Conservation (phyloP, 2,113 vertebrate species). For the Sylvia atricapilla region DNA sequence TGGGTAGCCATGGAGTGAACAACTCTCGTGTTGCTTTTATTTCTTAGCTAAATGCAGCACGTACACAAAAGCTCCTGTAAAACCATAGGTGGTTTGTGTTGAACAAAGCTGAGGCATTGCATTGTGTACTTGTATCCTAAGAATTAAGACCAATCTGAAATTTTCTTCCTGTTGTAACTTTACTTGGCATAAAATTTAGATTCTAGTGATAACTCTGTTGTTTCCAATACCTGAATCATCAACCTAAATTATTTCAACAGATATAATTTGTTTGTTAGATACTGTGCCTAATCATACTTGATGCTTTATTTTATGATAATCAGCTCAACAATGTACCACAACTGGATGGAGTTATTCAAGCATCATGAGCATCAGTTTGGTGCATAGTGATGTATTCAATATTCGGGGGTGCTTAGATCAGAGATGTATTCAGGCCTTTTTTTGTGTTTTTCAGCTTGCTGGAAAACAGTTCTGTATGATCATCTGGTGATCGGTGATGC, state of each 20-base stretch:
- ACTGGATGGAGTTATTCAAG: neutral
- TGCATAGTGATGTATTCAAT: neutral
- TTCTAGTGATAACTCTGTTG: neutral
- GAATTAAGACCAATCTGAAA: neutral
- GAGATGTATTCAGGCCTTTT: neutral
- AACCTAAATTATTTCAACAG: neutral
- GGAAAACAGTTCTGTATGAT: neutral
- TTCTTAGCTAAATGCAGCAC: neutral
- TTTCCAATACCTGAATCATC: neutral
- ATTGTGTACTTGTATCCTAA: neutral
- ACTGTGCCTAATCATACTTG: neutral
- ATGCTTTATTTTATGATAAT: neutral
- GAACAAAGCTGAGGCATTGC: neutral
- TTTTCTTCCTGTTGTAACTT: neutral
- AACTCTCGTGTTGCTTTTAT: neutral
- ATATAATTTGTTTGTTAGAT: neutral
- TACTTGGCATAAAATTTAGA: neutral
- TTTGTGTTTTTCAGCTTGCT: neutral
- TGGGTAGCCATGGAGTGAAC: neutral
- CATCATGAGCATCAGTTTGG: neutral
- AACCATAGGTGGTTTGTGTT: neutral
- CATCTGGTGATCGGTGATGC: neutral
- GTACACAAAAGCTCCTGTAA: accelerated
- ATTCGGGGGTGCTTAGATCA: neutral
- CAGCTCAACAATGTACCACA: neutral